Conservation (phyloP, 1,140 invertebrate species). For the Antheraea pernyi region DNA sequence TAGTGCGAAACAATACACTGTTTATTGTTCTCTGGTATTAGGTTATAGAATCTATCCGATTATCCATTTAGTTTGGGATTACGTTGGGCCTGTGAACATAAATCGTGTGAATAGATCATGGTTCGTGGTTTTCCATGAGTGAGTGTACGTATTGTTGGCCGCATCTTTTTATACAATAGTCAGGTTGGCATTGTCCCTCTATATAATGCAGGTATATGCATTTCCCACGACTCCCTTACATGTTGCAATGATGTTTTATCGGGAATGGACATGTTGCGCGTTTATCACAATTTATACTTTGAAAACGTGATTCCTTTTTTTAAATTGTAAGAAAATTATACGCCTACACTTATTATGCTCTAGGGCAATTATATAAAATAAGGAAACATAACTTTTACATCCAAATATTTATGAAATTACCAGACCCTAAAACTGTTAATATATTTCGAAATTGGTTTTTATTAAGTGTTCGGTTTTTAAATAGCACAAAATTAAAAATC, state of each 20-base stretch:
- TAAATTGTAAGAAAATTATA: not conserved
- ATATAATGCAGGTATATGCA: slow-evolving; percentile 28
- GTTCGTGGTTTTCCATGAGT: slow-evolving; percentile 40
- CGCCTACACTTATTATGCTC: no score
- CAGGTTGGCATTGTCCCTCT: slow-evolving; percentile 35
- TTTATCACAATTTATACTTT: not conserved
- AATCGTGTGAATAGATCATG: slow-evolving; percentile 34
- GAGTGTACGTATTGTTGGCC: slow-evolving; percentile 32
- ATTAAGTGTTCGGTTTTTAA: no score
- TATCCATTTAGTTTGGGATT: not conserved
- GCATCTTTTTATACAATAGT: slow-evolving; percentile 39
- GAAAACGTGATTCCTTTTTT: not conserved
- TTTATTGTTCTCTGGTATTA: not conserved
- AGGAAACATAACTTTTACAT: not conserved
- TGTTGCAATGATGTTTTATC: slow-evolving; percentile 6
- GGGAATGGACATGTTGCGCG: not conserved
- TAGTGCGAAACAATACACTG: not conserved
- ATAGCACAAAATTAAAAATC: no score
- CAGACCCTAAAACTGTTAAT: no score
- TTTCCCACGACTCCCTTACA: slow-evolving; percentile 37
- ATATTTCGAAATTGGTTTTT: no score
- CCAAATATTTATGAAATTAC: no score
- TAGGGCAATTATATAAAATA: not conserved
- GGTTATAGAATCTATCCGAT: not conserved
- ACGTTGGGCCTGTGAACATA: not conserved